These are phyloP conservation scores for Remorina albescens DNA, from an alignment of 2,797 vertebrate species.

Conservation along the genomic window DNA sequence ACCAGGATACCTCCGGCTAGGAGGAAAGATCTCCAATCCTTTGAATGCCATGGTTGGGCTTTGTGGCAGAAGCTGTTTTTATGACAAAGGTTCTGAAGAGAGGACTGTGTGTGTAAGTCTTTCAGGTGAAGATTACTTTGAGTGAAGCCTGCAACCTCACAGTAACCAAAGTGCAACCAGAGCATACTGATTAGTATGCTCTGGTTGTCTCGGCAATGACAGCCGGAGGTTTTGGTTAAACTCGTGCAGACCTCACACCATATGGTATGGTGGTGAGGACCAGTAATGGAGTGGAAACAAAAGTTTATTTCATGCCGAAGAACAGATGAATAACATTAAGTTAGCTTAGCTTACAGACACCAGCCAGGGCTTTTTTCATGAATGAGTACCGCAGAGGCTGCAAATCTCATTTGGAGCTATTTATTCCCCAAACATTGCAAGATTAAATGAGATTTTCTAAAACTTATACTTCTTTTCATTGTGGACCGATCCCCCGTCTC, in stretches of 20 bases:
- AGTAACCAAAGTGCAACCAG: constrained; percentile 52
- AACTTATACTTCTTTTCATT: not conserved
- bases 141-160: constrained; percentile 51
- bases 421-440: not conserved
- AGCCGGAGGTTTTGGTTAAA: constrained; percentile 49
- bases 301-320: constrained; percentile 19
- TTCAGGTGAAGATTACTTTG: constrained; percentile 53
- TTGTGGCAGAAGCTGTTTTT: constrained; percentile 56
- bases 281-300: constrained; percentile 16
- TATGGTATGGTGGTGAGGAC: not conserved
- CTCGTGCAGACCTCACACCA: constrained; percentile 31
- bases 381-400: too few relatives aligned
- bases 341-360: not conserved
- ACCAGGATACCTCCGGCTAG: constrained; percentile 41
- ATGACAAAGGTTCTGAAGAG: constrained; percentile 50
- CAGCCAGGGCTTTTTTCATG: too few relatives aligned
- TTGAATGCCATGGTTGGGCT: constrained; percentile 39
- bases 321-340: constrained; percentile 8
- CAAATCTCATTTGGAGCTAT: not conserved
- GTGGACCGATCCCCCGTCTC: too few relatives aligned
- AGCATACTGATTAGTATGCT: constrained; percentile 58
- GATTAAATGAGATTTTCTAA: not conserved
- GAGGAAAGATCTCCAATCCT: constrained; percentile 33
- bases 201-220: too few relatives aligned
- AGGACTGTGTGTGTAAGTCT: constrained; percentile 42